Evolutionary conservation across 2,888 invertebrate genomes (phyloP).

Genomic region (Tipula lateralis): DNA sequence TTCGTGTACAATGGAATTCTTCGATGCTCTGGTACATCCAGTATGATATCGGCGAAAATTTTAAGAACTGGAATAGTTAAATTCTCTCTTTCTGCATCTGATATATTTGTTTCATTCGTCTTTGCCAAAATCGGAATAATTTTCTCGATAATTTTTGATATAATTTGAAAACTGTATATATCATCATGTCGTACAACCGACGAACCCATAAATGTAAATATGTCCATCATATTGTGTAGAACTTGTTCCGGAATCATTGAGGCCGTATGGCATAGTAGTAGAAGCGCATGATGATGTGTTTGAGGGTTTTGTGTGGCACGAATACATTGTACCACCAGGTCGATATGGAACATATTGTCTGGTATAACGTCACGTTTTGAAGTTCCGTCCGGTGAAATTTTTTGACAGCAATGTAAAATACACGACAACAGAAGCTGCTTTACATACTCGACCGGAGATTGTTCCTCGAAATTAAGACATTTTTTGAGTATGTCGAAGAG

Average conservation of each 20-base stretch:
- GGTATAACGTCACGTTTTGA: constrained; percentile 50
- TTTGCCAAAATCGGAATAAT: constrained; percentile 79
- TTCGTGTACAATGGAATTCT: constrained; percentile 74
- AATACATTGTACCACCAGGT: constrained; percentile 72
- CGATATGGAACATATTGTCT: constrained; percentile 48
- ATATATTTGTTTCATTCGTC: constrained; percentile 45
- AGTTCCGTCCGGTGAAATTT: constrained; percentile 49
- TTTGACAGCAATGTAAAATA: constrained; percentile 66
- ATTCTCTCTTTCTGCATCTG: constrained; percentile 44
- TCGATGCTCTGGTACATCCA: constrained; percentile 91
- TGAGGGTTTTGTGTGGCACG: constrained; percentile 89
- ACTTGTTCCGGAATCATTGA: constrained; percentile 76
- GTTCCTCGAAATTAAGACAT: constrained; percentile 76
- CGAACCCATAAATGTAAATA: constrained; percentile 97
- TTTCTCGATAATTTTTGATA: constrained; percentile 81
- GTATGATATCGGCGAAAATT: constrained; percentile 84
- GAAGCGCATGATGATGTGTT: constrained; percentile 88
- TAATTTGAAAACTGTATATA: constrained; percentile 90
- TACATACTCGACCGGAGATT: constrained; percentile 77
- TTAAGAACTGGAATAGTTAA: constrained; percentile 65
- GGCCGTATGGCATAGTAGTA: constrained; percentile 75
- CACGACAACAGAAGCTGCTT: constrained; percentile 80
- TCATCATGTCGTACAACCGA: constrained; percentile 90
- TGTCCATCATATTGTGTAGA: constrained; percentile 88
- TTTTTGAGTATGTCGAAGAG: constrained; percentile 74